Base-by-base conservation (phyloP, 2,797 vertebrate genomes). In the Gallinago stenura region DNA sequence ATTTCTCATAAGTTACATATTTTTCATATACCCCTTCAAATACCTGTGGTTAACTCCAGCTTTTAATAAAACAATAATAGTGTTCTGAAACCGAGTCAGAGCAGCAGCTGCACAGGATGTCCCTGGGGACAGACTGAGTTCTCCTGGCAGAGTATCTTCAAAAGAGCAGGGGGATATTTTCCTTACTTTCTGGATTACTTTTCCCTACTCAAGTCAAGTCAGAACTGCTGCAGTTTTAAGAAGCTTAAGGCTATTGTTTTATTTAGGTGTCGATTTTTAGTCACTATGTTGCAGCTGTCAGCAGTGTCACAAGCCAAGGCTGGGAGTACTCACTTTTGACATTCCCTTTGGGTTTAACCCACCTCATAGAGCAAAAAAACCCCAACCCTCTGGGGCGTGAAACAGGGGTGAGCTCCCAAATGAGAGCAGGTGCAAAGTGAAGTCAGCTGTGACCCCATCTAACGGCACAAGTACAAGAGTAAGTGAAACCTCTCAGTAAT, bases 11-110 rank as follows among this genome's bases (percentile, higher is more conserved):
- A 58, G 19, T 33, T 56, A 25, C 33, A 8, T 15, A 16, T 48
- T 76, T 69, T 70, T 41, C 16, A 18, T 12, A 7, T 5, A 35
- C 13, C 15, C 30, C 12, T 68, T n/a, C 24, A 39, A 39, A 28
- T 4, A 22, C 10, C 33, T 85, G 45, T 4, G 43, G 33, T 31
- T 41, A 19, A 30, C 35, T 6, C 45, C 58, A 60, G 21, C 46
- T 48, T 24, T 48, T 30, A 65, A 25, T 11, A 46, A 33, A 65
- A 25, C 37, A 7, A 0, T 7, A 7, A 1, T 7, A 31, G 1
- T 48, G 45, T 35, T 69, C n/a, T 57, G 70, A 54, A 50, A 14
- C 6, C 1, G 11, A 81, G 72, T n/a, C 45, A 17, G 15, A 6
- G 35, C 51, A 70, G 20, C 17, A 64, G 71, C 57, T 7, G 4